phyloP scores from a whole-genome alignment of 2,888 invertebrate genomes.

The Hipparchia semele region DNA sequence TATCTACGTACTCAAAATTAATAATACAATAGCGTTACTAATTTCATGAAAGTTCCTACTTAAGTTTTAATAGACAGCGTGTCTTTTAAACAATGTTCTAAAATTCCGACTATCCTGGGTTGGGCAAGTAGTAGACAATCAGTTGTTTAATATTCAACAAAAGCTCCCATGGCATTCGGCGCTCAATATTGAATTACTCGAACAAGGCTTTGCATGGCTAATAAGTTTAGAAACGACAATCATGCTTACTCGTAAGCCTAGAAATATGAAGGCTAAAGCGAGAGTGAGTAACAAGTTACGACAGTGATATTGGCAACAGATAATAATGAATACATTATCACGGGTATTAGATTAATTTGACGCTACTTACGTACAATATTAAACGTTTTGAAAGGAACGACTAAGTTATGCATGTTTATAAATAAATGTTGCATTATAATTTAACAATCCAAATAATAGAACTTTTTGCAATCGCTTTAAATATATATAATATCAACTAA shows the following conservation, averaged over 20 bases:
- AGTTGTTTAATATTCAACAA: constrained; percentile 30
- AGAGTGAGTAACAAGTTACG: constrained; percentile 31
- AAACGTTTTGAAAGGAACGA: constrained; percentile 5
- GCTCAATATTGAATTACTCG: constrained; percentile 33
- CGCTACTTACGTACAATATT: neutral
- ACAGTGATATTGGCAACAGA: constrained; percentile 33
- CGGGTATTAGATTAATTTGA: constrained; percentile 20
- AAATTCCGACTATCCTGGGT: neutral
- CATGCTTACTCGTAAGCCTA: constrained; percentile 33
- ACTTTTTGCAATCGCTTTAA: too few species aligned
- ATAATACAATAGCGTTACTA: too few species aligned
- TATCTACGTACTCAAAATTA: too few species aligned
- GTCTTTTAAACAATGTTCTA: neutral
- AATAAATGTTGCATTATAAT: too few species aligned
- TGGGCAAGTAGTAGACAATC: constrained; percentile 14
- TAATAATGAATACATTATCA: constrained; percentile 27
- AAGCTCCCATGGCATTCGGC: constrained; percentile 28
- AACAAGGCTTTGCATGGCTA: constrained; percentile 36
- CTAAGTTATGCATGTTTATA: neutral
- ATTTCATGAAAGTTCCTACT: neutral
- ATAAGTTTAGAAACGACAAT: constrained; percentile 37
- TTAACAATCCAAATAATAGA: too few species aligned
- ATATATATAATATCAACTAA: too few species aligned
- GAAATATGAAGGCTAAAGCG: constrained; percentile 34
- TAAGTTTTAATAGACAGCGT: neutral